These are phyloP conservation scores for Sebastes wilsoni DNA, from an alignment of 2,797 vertebrate species.

Conservation along the genomic window DNA sequence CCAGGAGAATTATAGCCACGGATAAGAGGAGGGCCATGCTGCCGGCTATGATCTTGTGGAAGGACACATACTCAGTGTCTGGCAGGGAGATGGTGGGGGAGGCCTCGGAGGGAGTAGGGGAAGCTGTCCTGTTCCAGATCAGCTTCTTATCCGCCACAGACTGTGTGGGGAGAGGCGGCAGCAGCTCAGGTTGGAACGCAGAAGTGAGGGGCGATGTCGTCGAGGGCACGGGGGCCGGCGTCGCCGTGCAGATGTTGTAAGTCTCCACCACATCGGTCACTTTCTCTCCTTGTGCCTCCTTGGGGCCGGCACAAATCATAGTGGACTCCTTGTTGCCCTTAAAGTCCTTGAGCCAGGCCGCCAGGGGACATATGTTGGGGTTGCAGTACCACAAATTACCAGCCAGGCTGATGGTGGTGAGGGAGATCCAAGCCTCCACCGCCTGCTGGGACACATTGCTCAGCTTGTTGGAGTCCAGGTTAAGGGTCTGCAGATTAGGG, in stretches of 20 bases:
- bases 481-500: slow-evolving; percentile 95
- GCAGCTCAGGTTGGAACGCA: slow-evolving; percentile 79
- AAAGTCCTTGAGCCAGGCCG: slow-evolving; percentile 94
- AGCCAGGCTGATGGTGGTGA: slow-evolving; percentile 93
- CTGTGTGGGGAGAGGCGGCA: slow-evolving; percentile 82
- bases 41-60: slow-evolving; percentile 97
- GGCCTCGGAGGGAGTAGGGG: slow-evolving; percentile 78
- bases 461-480: slow-evolving; percentile 97
- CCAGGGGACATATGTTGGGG: slow-evolving; percentile 92
- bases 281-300: slow-evolving; percentile 94
- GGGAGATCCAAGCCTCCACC: slow-evolving; percentile 92
- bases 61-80: slow-evolving; percentile 93
- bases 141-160: slow-evolving; percentile 79
- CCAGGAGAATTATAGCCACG: slow-evolving; percentile 94
- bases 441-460: slow-evolving; percentile 95
- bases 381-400: slow-evolving; percentile 97
- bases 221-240: slow-evolving; percentile 82
- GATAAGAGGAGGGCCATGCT: slow-evolving; percentile 95
- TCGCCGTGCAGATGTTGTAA: slow-evolving; percentile 90
- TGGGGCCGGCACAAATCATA: slow-evolving; percentile 95
- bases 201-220: slow-evolving; percentile 81
- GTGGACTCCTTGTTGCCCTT: slow-evolving; percentile 94
- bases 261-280: slow-evolving; percentile 92
- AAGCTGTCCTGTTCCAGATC: slow-evolving; percentile 65
- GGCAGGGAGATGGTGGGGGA: slow-evolving; percentile 84